Conservation (phyloP, 2,797 vertebrate species). For the Spondyliosoma cantharus region DNA sequence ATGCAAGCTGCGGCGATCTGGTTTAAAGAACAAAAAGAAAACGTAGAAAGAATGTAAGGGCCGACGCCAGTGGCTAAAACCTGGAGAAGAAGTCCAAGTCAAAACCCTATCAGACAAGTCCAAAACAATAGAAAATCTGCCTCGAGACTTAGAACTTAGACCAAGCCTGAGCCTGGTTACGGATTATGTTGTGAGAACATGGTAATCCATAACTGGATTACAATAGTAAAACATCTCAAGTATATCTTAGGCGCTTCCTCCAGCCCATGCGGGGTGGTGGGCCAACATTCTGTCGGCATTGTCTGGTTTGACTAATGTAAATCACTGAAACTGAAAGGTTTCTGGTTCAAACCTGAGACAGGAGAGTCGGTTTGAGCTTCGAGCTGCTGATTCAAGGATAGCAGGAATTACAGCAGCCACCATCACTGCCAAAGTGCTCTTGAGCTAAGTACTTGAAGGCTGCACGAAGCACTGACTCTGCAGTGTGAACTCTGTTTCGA, state of each 20-base stretch:
- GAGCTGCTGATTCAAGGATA: slow-evolving; percentile 44
- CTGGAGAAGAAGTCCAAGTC: slow-evolving; percentile 13
- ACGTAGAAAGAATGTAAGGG: slow-evolving; percentile 2
- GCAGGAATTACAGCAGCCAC: slow-evolving; percentile 35
- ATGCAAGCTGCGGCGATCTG: slow-evolving; percentile 12
- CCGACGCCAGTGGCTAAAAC: slow-evolving; percentile 4
- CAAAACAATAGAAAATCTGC: slow-evolving; percentile 30
- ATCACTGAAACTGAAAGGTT: slow-evolving; percentile 47
- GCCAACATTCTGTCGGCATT: slow-evolving; percentile 23
- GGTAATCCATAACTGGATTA: slow-evolving; percentile 50
- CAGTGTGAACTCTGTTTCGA: slow-evolving; percentile 9
- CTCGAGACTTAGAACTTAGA: slow-evolving; percentile 36
- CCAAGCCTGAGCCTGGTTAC: slow-evolving; percentile 14
- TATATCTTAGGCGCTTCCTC: slow-evolving; percentile 16
- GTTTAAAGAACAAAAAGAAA: neutral
- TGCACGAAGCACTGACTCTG: slow-evolving; percentile 36
- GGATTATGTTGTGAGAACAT: slow-evolving; percentile 41
- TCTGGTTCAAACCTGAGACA: slow-evolving; percentile 46
- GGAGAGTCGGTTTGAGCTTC: slow-evolving; percentile 29
- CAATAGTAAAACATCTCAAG: slow-evolving; percentile 21
- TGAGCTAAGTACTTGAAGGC: slow-evolving; percentile 45
- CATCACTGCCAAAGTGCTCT: slow-evolving; percentile 53
- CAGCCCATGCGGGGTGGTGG: neutral
- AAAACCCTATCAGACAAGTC: slow-evolving; percentile 26
- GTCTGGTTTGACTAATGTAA: slow-evolving; percentile 14